phyloP scores from a whole-genome alignment of 2,888 invertebrate species.

The Piscicola geometra region DNA sequence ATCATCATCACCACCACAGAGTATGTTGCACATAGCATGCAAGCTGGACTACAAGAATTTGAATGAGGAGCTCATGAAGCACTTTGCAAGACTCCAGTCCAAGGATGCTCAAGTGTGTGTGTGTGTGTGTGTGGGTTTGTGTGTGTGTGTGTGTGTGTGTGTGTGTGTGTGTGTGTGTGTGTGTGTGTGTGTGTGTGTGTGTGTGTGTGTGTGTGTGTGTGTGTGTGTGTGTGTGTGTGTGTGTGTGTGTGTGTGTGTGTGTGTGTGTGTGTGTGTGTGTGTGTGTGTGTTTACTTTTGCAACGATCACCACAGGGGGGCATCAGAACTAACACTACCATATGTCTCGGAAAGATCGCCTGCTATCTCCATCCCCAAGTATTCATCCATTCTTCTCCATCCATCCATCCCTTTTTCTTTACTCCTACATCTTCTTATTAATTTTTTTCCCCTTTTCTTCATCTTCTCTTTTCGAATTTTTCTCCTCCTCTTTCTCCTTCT shows the following conservation, averaged over 20 bases:
- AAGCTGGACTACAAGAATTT: constrained; percentile 95
- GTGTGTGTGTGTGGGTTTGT: not conserved
- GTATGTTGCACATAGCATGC: constrained; percentile 86
- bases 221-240: not conserved
- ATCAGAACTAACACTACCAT: constrained; percentile 94
- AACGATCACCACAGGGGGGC: constrained; percentile 62
- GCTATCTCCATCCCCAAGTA: constrained; percentile 76
- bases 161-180: constrained; percentile 57
- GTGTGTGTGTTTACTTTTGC: not conserved
- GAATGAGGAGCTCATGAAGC: constrained; percentile 88
- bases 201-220: constrained; percentile 57
- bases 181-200: not conserved
- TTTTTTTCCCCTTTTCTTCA: not conserved
- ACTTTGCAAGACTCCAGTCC: constrained; percentile 89
- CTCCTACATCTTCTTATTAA: not conserved
- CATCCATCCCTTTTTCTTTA: not conserved
- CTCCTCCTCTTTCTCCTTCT: not conserved
- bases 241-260: constrained; percentile 57
- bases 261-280: not conserved
- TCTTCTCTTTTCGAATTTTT: not conserved
- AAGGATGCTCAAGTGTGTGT: constrained; percentile 79
- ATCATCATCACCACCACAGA: constrained; percentile 60
- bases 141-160: constrained; percentile 50
- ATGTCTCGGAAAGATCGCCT: constrained; percentile 93
- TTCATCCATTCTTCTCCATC: constrained; percentile 23